Conservation (phyloP, 2,888 invertebrate genomes). For the Koerneria pararmatus region DNA sequence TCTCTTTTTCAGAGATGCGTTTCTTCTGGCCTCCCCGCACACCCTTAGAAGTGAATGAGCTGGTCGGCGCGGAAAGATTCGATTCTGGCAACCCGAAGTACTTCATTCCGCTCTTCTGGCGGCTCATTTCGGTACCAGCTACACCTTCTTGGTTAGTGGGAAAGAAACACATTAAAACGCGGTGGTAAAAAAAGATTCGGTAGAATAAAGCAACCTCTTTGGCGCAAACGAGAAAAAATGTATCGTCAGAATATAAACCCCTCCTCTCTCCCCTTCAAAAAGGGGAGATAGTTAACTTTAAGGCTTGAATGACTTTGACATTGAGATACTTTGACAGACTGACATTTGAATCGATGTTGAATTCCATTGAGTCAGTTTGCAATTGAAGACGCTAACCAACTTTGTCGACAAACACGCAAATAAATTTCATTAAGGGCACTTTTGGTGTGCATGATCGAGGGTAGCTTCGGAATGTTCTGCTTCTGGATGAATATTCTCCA, state of each 20-base stretch:
- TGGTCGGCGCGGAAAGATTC: slow-evolving; percentile 54
- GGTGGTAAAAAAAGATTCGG: too few species aligned
- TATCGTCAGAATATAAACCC: too few species aligned
- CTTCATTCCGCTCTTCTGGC: slow-evolving; percentile 55
- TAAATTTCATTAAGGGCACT: slow-evolving; percentile 46
- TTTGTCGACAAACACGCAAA: background rate
- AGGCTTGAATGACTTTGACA: background rate
- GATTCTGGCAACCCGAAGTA: slow-evolving; percentile 42
- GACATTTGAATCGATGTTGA: background rate
- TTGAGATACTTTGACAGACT: background rate
- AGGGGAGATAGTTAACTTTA: background rate
- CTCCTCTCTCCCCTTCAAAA: too few species aligned
- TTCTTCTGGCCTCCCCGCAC: slow-evolving; percentile 55
- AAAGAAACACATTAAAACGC: background rate
- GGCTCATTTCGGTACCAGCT: slow-evolving; percentile 44
- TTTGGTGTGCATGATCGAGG: slow-evolving; percentile 52
- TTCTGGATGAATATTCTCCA: slow-evolving; percentile 50
- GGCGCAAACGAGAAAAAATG: too few species aligned
- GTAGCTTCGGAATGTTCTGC: slow-evolving; percentile 46
- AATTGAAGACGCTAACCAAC: background rate
- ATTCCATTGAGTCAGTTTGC: background rate
- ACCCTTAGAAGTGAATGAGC: slow-evolving; percentile 55
- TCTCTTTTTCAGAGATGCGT: slow-evolving; percentile 48
- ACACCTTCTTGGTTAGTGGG: slow-evolving; percentile 49
- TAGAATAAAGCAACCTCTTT: too few species aligned